Evolutionary conservation across 2,888 invertebrate species (phyloP).

Genomic region (Agrilus biguttatus): DNA sequence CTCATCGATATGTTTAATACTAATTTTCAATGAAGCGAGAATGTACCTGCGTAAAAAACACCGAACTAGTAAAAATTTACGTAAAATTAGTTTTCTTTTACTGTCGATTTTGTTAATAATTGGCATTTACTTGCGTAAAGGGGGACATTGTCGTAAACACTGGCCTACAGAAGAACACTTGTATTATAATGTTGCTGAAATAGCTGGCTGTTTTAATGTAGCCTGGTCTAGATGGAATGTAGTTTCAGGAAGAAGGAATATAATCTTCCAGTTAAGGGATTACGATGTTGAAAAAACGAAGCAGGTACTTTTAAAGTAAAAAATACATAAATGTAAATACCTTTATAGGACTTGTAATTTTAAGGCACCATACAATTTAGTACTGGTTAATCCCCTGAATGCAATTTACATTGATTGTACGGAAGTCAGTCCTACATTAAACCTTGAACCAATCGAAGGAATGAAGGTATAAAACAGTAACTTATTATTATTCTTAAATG

Average conservation of each 20-base stretch:
- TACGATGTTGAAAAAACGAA: slow-evolving; percentile 29
- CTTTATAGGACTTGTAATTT: slow-evolving; percentile 1
- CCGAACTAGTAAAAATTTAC: no score
- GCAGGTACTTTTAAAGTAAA: slow-evolving; percentile 22
- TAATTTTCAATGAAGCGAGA: no score
- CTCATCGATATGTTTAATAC: no score
- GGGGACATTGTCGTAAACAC: slow-evolving; percentile 49
- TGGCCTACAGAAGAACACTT: slow-evolving; percentile 59
- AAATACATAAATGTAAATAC: not conserved
- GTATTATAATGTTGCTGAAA: slow-evolving; percentile 63
- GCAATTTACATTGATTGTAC: slow-evolving; percentile 56
- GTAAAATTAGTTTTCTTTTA: no score
- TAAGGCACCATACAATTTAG: slow-evolving; percentile 23
- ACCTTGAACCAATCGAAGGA: slow-evolving; percentile 30
- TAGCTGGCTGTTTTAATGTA: slow-evolving; percentile 59
- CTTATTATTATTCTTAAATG: not conserved
- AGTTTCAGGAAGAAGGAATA: slow-evolving; percentile 40
- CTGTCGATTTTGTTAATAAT: not conserved
- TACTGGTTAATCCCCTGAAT: slow-evolving; percentile 53
- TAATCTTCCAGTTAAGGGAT: slow-evolving; percentile 55
- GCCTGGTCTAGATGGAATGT: slow-evolving; percentile 61
- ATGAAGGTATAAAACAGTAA: slow-evolving; percentile 27
- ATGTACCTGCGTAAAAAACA: no score
- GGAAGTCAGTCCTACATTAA: slow-evolving; percentile 60
- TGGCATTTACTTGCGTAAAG: slow-evolving; percentile 9